A percentile compares a stretch with the other conserved stretches of the same genome.
These are phyloP conservation scores for Leptinotarsa juncta DNA, from an alignment of 2,888 invertebrate species.

Conservation along the genomic window DNA sequence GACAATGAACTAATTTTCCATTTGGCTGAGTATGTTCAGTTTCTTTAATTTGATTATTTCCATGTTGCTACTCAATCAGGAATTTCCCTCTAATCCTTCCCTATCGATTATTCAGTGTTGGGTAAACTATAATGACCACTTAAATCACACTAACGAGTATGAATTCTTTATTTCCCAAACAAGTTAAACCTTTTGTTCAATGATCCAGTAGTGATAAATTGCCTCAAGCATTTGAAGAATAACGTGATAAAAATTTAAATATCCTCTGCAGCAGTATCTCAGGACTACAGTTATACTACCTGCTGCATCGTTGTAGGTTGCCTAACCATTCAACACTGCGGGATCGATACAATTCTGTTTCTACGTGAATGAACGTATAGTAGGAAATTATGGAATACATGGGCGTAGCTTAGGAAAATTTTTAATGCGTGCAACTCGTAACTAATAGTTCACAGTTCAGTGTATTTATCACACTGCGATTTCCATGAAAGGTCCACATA, in stretches of 20 bases:
- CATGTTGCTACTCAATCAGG: too few species aligned
- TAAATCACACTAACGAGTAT: not conserved
- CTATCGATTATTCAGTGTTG: not conserved
- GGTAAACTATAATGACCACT: not conserved
- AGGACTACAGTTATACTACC: conserved; percentile 39
- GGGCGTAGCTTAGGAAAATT: not conserved
- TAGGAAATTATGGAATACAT: not conserved
- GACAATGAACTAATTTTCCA: too few species aligned
- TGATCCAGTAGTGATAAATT: conserved; percentile 35
- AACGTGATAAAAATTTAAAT: conserved; percentile 42
- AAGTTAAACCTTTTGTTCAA: conserved; percentile 1
- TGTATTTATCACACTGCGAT: too few species aligned
- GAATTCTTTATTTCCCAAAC: not conserved
- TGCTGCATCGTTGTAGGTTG: conserved; percentile 44
- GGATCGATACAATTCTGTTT: conserved; percentile 41
- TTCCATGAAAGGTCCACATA: too few species aligned
- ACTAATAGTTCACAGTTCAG: too few species aligned
- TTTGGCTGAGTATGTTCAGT: too few species aligned
- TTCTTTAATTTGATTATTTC: too few species aligned
- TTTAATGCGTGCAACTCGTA: not conserved
- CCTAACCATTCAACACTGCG: conserved; percentile 41
- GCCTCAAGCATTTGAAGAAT: conserved; percentile 32
- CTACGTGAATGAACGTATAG: conserved; percentile 29
- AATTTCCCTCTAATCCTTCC: not conserved
- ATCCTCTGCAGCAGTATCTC: conserved; percentile 33